A percentile compares a stretch with the other conserved stretches of the same genome.
These are phyloP conservation scores for Selenia dentaria DNA, from an alignment of 2,888 invertebrate species.

Conservation along the genomic window DNA sequence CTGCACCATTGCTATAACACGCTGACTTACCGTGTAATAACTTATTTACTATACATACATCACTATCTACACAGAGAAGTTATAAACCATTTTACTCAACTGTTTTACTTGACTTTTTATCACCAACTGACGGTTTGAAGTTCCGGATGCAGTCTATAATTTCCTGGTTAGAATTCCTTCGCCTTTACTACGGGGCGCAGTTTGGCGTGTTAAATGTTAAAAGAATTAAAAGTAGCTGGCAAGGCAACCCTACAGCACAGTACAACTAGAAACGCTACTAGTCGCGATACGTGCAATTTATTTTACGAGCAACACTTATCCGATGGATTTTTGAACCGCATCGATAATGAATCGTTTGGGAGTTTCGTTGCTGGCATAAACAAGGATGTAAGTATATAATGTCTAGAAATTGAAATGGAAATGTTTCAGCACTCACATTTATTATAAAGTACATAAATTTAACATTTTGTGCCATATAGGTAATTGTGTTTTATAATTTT, in stretches of 20 bases:
- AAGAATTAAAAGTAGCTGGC: neutral
- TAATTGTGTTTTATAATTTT: no score
- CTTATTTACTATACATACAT: no score
- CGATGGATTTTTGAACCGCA: slow-evolving; percentile 40
- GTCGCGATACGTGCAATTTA: slow-evolving; percentile 37
- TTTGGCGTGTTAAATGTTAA: neutral
- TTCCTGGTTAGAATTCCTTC: neutral
- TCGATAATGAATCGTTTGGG: slow-evolving; percentile 24
- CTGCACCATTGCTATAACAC: no score
- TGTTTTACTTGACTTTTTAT: neutral
- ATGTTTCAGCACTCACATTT: no score
- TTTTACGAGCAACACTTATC: slow-evolving; percentile 32
- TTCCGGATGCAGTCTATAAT: neutral
- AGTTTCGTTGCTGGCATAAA: no score
- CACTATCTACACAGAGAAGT: neutral
- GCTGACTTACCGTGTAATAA: no score
- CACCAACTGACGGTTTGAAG: neutral
- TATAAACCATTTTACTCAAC: neutral
- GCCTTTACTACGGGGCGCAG: neutral
- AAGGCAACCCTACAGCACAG: slow-evolving; percentile 12
- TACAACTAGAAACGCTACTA: slow-evolving; percentile 24
- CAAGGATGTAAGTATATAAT: no score
- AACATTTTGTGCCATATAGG: no score
- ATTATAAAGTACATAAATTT: no score
- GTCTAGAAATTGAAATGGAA: no score